Base-by-base conservation (phyloP, 2,797 vertebrate species). In the Melanotaenia nigrans region DNA sequence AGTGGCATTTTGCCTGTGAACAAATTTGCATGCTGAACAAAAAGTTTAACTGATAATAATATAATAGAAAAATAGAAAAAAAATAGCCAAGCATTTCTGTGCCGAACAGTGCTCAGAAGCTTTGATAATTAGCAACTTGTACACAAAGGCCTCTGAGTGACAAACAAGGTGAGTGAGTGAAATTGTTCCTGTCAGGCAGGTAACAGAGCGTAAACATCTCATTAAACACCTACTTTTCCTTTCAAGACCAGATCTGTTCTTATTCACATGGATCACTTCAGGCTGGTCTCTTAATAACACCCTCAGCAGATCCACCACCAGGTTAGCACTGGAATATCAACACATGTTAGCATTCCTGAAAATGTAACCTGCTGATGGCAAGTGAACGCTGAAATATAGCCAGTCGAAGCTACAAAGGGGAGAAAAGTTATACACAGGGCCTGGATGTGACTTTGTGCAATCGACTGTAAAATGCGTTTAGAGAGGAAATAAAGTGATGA, bases 151-250 rank as follows among this genome's bases (percentile, higher is more conserved):
- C 72, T 80, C 65, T 71, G 83, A 88, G 84, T 85, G 87, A 74
- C 90, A 92, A 92, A 88, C 87, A 90, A 90, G 87, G 89, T 84
- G 83, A 90, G 74, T 78, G 77, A 88, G 81, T 73, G 78, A 82
- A 84, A 85, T 87, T 79, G 80, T 73, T 87, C 69, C 87, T 84
- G 82, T 90, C 87, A 83, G 82, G 82, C 63, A 75, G 75, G 83
- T 91, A 92, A 91, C 87, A 81, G 87, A 86, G 87, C 82, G 54
- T 89, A 85, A 90, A 90, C 82, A 75, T 83, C 80, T 85, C 84
- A 86, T 92, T 94, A 87, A 92, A 87, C 84, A 78, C 85, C 61
- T 75, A 62, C 70, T 71, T 73, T 79, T 74, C 69, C 82, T 80
- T 76, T 63, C 1, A 20, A 71, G 82, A 73, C 60, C 69, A 58